phyloP scores from a whole-genome alignment of 2,888 invertebrate species.

The Dysmachus trigonus region DNA sequence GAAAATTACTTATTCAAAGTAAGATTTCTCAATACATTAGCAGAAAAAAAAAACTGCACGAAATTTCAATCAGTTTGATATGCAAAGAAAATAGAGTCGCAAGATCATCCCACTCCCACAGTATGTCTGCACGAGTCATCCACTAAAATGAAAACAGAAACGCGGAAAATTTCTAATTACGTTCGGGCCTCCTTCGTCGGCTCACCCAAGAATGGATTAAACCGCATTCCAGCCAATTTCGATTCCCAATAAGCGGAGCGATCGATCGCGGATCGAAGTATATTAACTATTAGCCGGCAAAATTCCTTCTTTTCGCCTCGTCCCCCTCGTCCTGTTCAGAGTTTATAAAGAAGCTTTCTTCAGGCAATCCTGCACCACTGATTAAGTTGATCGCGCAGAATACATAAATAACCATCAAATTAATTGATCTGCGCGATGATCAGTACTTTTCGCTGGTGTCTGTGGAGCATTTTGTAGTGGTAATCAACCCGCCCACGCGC shows the following conservation, averaged over 20 bases:
- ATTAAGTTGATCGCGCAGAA: neutral
- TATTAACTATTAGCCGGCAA: neutral
- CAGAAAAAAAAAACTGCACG: neutral
- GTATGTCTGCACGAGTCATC: neutral
- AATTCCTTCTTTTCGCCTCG: neutral
- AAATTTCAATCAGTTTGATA: neutral
- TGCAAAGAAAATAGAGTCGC: neutral
- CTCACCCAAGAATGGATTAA: neutral
- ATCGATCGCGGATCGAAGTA: neutral
- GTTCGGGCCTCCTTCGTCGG: neutral
- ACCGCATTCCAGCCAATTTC: neutral
- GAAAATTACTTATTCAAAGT: too few relatives aligned
- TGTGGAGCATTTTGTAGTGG: neutral
- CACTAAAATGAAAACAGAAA: neutral
- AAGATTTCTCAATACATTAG: neutral
- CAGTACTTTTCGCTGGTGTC: neutral
- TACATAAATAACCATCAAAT: conserved; percentile 14
- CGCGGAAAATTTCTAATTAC: conserved; percentile 9
- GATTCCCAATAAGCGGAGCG: neutral
- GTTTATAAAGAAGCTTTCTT: neutral
- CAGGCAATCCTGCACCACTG: neutral
- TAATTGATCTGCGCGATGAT: conserved; percentile 19
- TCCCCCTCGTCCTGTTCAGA: neutral
- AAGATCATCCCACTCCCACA: neutral
- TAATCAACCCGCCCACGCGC: conserved; percentile 7